Percentiles rank a stretch among this genome's conserved stretches.
These are phyloP conservation scores for Drosophila eugracilis DNA, from an alignment of 1,140 invertebrate genomes.

Conservation along the genomic window DNA sequence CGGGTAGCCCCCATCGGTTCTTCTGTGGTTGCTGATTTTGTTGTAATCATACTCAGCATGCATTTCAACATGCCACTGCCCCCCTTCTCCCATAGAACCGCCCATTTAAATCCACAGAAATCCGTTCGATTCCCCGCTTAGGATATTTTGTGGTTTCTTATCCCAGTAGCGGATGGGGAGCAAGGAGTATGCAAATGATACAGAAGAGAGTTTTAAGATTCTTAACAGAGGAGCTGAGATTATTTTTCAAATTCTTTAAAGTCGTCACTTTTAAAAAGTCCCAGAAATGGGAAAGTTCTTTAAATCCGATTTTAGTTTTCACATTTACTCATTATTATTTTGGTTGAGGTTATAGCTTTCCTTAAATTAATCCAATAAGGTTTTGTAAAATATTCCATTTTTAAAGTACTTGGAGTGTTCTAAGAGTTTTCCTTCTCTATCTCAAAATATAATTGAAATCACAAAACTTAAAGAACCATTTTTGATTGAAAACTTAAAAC, in stretches of 20 bases:
- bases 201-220: background rate
- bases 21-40: slow-evolving; percentile 46
- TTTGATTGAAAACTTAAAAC: no score
- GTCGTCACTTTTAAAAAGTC: background rate
- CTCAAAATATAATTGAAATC: no score
- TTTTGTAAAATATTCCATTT: no score
- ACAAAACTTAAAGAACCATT: no score
- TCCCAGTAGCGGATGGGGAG: slow-evolving; percentile 1
- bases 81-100: slow-evolving; percentile 7
- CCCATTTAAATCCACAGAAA: slow-evolving; percentile 7
- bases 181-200: background rate
- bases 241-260: background rate
- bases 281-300: no score
- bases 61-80: slow-evolving; percentile 68
- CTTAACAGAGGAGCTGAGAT: background rate
- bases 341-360: no score
- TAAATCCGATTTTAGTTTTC: no score
- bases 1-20: slow-evolving; percentile 31
- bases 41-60: slow-evolving; percentile 81
- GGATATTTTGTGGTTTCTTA: slow-evolving; percentile 60
- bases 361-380: no score
- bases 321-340: no score
- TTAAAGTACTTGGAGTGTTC: no score
- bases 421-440: no score
- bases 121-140: slow-evolving; percentile 17